Conservation (phyloP, 2,113 vertebrate genomes). For the Thymallus thymallus region DNA sequence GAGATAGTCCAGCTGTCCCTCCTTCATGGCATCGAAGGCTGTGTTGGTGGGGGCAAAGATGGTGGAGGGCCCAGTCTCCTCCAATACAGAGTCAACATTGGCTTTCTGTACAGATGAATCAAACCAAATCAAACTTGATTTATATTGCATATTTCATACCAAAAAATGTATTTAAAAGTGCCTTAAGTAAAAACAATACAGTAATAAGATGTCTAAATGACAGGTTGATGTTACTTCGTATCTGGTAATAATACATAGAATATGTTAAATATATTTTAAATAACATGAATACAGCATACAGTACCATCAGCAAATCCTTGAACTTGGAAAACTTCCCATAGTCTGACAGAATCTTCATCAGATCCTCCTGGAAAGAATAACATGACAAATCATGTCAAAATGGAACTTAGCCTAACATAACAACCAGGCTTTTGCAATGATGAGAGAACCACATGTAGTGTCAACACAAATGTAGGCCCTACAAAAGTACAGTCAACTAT, state of each 20-base stretch:
- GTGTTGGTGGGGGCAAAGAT: slow-evolving; percentile 83
- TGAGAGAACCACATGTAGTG: too few relatives aligned
- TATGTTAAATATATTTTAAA: too few relatives aligned
- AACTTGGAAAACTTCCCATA: slow-evolving; percentile 80
- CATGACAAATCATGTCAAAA: neutral
- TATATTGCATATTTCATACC: neutral
- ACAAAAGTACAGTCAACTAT: too few relatives aligned
- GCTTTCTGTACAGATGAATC: slow-evolving; percentile 67
- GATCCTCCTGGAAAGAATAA: slow-evolving; percentile 75
- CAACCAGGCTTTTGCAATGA: too few relatives aligned
- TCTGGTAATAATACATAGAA: neutral
- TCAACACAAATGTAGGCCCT: too few relatives aligned
- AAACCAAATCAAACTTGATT: too few relatives aligned
- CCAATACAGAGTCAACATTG: slow-evolving; percentile 68
- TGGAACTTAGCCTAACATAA: neutral
- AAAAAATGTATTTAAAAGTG: neutral
- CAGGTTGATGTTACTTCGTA: neutral
- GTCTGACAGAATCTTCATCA: slow-evolving; percentile 80
- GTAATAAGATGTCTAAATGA: too few relatives aligned
- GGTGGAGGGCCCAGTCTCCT: slow-evolving; percentile 74
- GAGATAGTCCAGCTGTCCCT: slow-evolving; percentile 76
- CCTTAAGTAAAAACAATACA: too few relatives aligned
- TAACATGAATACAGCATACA: neutral
- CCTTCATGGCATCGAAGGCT: slow-evolving; percentile 73
- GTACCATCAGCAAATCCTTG: slow-evolving; percentile 82